Evolutionary conservation across 2,113 vertebrate species (phyloP), one percentile per base, ranked within the genome.

Genomic region (Syrrhaptes paradoxus): DNA sequence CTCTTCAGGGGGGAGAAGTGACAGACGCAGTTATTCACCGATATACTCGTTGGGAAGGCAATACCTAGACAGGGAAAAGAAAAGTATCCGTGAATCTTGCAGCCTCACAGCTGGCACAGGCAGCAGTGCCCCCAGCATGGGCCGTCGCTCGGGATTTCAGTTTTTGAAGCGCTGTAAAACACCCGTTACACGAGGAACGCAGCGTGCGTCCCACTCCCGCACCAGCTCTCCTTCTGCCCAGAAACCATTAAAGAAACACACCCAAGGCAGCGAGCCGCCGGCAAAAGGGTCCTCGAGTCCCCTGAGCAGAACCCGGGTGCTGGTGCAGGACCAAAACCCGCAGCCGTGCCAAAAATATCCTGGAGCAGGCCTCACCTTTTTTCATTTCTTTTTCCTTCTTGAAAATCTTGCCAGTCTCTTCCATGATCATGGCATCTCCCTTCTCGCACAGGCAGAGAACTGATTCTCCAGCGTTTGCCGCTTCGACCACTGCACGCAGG

Each of bases 341-440:
- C 41, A 41, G 41, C 41, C 41, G 13, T 41, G 41, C 13, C 41
- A 5, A 13, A 41, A 41, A 41, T 41, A 41, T 14, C 41, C 11
- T 5, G 29, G n/a, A 20, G 45, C 38, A 22, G 8, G 7, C 48
- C 28, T 96, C 97, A 99, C 99, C 99, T 99, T 99, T 99, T 93
- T 99, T 99, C 98, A 99, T 99, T 55, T 99, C 99, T 48, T 99
- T 99, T 76, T 99, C 99, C 97, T 99, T 99, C 96, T 99, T 99
- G 97, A 99, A 99, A 87, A 99, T 99, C 96, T 99, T 99, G 45
- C 98, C 98, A 0, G 99, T 99, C 97, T 99, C 99, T 21, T 98
- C 97, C 98, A 98, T 98, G 93, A 99, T 99, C 98, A 99, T 98
- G 93, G 98, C 97, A 14, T 99, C 99, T 10, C 99, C 99, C 94